Base-by-base conservation (phyloP, 1,140 invertebrate species). In the Ceratoteleas bidentatus region DNA sequence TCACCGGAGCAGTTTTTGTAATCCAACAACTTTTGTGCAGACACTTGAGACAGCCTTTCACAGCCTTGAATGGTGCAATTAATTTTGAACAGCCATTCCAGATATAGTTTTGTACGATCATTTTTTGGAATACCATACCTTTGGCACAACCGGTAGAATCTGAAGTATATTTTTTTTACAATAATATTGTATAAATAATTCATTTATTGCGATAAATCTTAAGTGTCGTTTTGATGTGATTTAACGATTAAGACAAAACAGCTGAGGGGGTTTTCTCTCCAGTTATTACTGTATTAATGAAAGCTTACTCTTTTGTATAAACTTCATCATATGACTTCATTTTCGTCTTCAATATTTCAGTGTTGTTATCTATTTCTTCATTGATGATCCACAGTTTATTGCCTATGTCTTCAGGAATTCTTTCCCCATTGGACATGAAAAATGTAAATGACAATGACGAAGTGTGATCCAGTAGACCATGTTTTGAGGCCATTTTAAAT, bases 1-100 rank as follows among this genome's bases (percentile, higher is more conserved):
- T 95, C 91, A 1, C 94, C 94, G 53, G 93, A 91, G 83, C 94
- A 94, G 2, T 91, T 87, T 90, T 91, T 88, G 86, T 94, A 95
- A 14, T 93, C 90, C 0, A 85, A 38, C 24, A 92, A 88, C 11
- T 92, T 92, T 58, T 85, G 89, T 0, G 92, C 92, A 6, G 94
- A 94, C 9, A 94, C 88, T 43, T 95, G 92, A 77, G 91, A 93
- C 91, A 94, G 93, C 68, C 89, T 89, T 87, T 94, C 93, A 0
- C 93, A 91, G 2, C 92, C 93, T 86, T 95, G 93, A 52, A 93
- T 87, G 10, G 92, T 91, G 70, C 92, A 91, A 57, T 93, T 90
- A 69, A 93, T 91, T 61, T 93, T 93, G 14, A 93, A 88, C 62
- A 93, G 90, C 88, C 93, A 94, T 45, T 91, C 85, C n/a, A 93